phyloP scores from a whole-genome alignment of 2,888 invertebrate species.

The Oscheius sp. region DNA sequence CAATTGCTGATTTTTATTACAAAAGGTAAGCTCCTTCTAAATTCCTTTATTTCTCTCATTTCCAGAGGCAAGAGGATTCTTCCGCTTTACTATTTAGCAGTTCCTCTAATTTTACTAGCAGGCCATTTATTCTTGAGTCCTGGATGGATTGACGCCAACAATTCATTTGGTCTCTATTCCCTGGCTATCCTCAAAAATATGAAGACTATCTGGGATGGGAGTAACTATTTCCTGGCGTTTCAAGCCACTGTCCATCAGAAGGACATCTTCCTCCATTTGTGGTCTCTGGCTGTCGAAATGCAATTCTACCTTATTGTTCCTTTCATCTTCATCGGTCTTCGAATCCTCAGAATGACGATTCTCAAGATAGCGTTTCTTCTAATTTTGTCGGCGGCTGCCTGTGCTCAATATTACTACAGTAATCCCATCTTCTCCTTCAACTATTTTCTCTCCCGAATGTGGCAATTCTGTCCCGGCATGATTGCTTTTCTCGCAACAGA shows the following conservation, averaged over 20 bases:
- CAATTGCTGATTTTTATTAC: conserved; percentile 1
- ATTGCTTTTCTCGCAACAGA: neutral
- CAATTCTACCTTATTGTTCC: conserved; percentile 21
- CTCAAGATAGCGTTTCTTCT: conserved; percentile 1
- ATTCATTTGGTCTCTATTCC: neutral
- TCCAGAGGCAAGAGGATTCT: neutral
- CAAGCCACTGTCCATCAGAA: conserved; percentile 4
- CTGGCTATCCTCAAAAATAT: conserved; percentile 10
- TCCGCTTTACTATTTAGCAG: neutral
- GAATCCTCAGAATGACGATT: neutral
- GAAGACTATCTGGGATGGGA: conserved; percentile 20
- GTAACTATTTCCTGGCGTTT: conserved; percentile 4
- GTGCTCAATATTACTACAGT: conserved; percentile 1
- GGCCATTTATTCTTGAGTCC: neutral
- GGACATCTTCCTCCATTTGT: conserved; percentile 21
- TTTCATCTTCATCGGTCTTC: neutral
- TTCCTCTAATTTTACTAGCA: neutral
- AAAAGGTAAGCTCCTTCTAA: conserved; percentile 5
- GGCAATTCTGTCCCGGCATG: conserved; percentile 27
- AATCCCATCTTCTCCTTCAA: conserved; percentile 21
- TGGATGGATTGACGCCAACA: conserved; percentile 6
- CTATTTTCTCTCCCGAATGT: neutral
- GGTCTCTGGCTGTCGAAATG: conserved; percentile 14
- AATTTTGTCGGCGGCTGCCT: neutral
- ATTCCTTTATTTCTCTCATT: neutral